phyloP scores from a whole-genome alignment of 2,113 vertebrate genomes.

The Epinephelus moara region DNA sequence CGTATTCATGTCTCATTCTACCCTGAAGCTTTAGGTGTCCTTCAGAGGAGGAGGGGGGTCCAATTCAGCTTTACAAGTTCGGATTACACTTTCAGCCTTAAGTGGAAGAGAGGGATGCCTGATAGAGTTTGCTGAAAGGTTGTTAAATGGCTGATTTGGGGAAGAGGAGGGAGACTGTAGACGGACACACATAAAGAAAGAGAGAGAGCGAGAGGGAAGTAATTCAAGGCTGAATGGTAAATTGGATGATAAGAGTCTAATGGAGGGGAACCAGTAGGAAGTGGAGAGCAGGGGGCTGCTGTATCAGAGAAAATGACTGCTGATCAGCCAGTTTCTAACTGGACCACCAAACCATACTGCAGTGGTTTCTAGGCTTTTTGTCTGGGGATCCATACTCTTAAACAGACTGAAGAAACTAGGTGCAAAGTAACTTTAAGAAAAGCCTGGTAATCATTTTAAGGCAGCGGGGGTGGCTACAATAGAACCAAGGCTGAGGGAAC shows the following conservation, averaged over 20 bases:
- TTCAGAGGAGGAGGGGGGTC: constrained; percentile 36
- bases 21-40: constrained; percentile 8
- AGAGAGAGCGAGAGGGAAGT: constrained; percentile 42
- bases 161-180: constrained; percentile 40
- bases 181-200: constrained; percentile 35
- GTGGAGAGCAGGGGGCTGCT: constrained; percentile 37
- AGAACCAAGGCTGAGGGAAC: not conserved
- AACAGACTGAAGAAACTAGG: constrained; percentile 18
- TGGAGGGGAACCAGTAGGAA: constrained; percentile 53
- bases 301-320: constrained; percentile 56
- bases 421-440: constrained; percentile 32
- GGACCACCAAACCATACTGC: constrained; percentile 26
- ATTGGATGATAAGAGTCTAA: constrained; percentile 62
- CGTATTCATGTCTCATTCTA: constrained; percentile 17
- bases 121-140: constrained; percentile 47
- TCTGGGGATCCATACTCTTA: not conserved
- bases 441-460: constrained; percentile 36
- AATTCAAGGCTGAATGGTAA: constrained; percentile 51
- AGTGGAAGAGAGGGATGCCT: constrained; percentile 41
- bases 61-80: constrained; percentile 58
- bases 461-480: not conserved
- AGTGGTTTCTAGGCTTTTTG: not conserved
- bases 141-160: constrained; percentile 58
- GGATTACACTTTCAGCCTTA: constrained; percentile 52
- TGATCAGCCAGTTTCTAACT: constrained; percentile 55